Conservation (phyloP, 1,140 invertebrate genomes). For the Drosophila watanabei region DNA sequence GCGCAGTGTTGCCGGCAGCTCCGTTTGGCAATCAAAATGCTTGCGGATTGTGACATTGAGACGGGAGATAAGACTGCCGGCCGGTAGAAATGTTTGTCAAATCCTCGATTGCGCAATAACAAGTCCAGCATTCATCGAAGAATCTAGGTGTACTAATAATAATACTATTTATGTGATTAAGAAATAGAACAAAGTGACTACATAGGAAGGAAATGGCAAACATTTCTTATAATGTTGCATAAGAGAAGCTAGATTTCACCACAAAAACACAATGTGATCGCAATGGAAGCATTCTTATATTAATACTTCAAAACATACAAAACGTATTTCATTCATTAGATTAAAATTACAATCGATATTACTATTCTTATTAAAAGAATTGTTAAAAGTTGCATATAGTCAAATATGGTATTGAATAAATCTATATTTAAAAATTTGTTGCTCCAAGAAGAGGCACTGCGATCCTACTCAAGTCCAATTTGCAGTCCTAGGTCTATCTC, state of each 20-base stretch:
- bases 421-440: neutral
- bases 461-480: neutral
- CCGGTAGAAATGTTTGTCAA: conserved; percentile 39
- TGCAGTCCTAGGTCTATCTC: neutral
- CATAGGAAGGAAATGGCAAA: neutral
- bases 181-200: neutral
- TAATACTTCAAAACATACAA: neutral
- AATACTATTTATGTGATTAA: neutral
- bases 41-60: conserved; percentile 43
- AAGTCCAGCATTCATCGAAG: neutral
- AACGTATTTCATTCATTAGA: too few species aligned
- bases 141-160: too few species aligned
- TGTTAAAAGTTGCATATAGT: too few species aligned
- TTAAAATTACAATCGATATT: too few species aligned
- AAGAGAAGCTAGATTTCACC: neutral
- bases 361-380: too few species aligned
- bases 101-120: conserved; percentile 31
- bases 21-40: conserved; percentile 48
- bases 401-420: neutral
- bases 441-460: neutral
- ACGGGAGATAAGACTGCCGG: conserved; percentile 13
- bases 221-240: neutral
- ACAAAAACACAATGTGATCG: too few species aligned
- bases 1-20: conserved; percentile 5
- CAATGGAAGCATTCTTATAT: neutral